These are phyloP conservation scores for Glyptemys insculpta DNA, from an alignment of 2,797 vertebrate species.

Conservation along the genomic window DNA sequence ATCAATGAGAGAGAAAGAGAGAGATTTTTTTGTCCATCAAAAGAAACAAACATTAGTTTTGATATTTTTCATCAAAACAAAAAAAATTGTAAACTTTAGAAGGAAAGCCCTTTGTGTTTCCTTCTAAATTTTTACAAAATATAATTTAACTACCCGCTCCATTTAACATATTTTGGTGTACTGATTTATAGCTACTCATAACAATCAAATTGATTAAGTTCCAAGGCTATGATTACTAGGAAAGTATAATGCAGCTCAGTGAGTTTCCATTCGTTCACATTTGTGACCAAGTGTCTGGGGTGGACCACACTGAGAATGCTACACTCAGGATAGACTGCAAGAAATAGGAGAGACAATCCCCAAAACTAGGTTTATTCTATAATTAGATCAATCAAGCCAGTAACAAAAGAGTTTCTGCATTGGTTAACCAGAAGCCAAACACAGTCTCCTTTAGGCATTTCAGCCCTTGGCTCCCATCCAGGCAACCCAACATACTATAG, in stretches of 20 bases:
- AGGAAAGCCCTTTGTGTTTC: neutral
- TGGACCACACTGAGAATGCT: too few relatives aligned
- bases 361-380: too few relatives aligned
- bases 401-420: too few relatives aligned
- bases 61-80: constrained; percentile 3
- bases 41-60: neutral
- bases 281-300: too few relatives aligned
- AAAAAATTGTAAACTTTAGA: neutral
- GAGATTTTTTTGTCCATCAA: neutral
- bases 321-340: too few relatives aligned
- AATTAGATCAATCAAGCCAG: too few relatives aligned
- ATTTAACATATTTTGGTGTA: neutral
- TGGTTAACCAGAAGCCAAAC: too few relatives aligned
- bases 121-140: neutral
- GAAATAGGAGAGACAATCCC: too few relatives aligned
- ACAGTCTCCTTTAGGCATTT: too few relatives aligned
- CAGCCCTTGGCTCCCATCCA: too few relatives aligned
- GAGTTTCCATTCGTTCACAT: neutral
- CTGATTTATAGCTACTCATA: neutral
- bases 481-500: too few relatives aligned
- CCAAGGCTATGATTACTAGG: neutral
- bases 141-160: neutral
- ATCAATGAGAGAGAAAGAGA: neutral
- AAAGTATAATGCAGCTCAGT: neutral
- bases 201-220: neutral